Evolutionary conservation across 2,797 vertebrate genomes (phyloP).

Genomic region (Eospalax fontanierii): DNA sequence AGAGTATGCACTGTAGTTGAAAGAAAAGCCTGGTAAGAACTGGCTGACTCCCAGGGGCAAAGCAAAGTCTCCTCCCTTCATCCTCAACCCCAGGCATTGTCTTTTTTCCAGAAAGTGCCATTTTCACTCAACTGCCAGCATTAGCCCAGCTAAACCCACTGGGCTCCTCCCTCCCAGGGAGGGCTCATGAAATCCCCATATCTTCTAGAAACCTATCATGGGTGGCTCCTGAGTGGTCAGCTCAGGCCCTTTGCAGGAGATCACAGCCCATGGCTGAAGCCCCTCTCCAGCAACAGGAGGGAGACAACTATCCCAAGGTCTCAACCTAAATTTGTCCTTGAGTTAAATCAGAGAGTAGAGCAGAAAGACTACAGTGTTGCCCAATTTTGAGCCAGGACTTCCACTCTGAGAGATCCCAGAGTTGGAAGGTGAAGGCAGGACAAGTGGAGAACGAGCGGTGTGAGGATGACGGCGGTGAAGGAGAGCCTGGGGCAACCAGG

Average conservation of each 20-base stretch:
- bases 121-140: background rate
- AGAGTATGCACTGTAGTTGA: background rate
- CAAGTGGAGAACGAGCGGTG: too few species aligned
- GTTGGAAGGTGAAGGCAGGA: background rate
- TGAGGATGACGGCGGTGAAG: too few species aligned
- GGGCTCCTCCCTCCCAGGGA: background rate
- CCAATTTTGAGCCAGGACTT: background rate
- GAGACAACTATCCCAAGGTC: background rate
- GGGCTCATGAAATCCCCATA: background rate
- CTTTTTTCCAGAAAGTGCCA: background rate
- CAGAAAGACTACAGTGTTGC: too few species aligned
- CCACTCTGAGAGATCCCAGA: background rate
- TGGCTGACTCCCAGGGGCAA: background rate
- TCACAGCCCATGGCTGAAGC: background rate
- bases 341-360: background rate
- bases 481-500: background rate
- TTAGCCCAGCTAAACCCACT: background rate
- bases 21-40: too few species aligned
- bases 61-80: background rate
- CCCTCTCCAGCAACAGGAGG: background rate
- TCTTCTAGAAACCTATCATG: background rate
- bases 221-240: background rate
- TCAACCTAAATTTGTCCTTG: background rate
- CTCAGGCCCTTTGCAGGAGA: too few species aligned
- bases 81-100: background rate